phyloP scores from a whole-genome alignment of 1,140 invertebrate species.

The Asobara japonica region DNA sequence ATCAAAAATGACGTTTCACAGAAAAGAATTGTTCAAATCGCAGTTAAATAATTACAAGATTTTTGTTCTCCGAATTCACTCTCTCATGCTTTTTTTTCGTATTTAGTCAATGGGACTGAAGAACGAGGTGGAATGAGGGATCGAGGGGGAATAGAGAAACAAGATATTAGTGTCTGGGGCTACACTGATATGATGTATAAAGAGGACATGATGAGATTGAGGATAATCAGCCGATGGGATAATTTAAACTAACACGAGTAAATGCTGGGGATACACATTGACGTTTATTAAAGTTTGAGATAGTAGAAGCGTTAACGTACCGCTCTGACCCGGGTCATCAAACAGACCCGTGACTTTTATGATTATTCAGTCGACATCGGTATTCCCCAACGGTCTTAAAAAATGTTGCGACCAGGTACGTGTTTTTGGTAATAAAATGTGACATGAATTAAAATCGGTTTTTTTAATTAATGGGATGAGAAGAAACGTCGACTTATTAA shows the following conservation, averaged over 20 bases:
- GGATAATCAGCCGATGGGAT: conserved; percentile 52
- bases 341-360: conserved; percentile 50
- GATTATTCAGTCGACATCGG: conserved; percentile 52
- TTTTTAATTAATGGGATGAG: too few species aligned
- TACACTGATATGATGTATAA: conserved; percentile 21
- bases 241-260: conserved; percentile 46
- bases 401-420: conserved; percentile 54
- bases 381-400: conserved; percentile 45
- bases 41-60: neutral
- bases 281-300: conserved; percentile 36
- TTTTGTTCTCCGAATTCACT: neutral
- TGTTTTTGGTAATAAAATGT: neutral
- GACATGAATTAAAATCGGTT: too few species aligned
- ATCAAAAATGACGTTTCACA: conserved; percentile 30
- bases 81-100: neutral
- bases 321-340: conserved; percentile 48
- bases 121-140: neutral
- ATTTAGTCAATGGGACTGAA: neutral
- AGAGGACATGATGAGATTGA: conserved; percentile 44
- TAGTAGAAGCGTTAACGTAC: conserved; percentile 10
- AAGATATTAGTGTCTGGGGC: conserved; percentile 6
- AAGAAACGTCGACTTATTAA: too few species aligned
- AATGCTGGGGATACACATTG: conserved; percentile 41
- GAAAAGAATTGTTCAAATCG: conserved; percentile 8
- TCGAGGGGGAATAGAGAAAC: neutral